Evolutionary conservation across 1,140 invertebrate species (phyloP).

Genomic region (Leptopilina clavipes): DNA sequence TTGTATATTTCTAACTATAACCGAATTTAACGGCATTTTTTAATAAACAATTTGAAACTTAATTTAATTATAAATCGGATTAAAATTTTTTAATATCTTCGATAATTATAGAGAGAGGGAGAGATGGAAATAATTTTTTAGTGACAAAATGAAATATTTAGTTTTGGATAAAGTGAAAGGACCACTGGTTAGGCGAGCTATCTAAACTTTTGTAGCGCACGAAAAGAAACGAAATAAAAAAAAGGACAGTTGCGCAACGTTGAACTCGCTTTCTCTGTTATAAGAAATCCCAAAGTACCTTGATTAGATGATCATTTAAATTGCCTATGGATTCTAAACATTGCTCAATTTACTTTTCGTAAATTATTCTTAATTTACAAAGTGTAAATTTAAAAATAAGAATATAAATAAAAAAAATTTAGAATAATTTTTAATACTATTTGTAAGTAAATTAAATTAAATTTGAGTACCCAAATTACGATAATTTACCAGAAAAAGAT

Average conservation of each 20-base stretch:
- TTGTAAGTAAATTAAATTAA: too few species aligned
- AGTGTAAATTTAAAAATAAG: neutral
- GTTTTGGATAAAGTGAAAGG: conserved; percentile 25
- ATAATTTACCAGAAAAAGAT: too few species aligned
- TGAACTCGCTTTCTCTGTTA: conserved; percentile 27
- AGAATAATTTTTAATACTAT: too few species aligned
- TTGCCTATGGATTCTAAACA: neutral
- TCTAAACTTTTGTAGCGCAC: conserved; percentile 13
- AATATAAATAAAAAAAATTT: neutral
- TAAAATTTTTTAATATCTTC: neutral
- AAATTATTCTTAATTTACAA: neutral
- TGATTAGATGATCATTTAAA: neutral
- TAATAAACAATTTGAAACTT: too few species aligned
- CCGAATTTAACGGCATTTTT: too few species aligned
- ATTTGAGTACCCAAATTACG: too few species aligned
- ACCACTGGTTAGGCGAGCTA: neutral
- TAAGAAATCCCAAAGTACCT: neutral
- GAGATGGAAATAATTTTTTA: neutral
- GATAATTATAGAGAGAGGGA: neutral
- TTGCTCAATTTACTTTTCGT: neutral
- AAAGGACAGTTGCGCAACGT: conserved; percentile 10
- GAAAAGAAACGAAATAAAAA: conserved; percentile 41
- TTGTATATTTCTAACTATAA: too few species aligned
- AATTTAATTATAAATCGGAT: too few species aligned
- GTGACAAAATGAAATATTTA: neutral